Evolutionary conservation across 1,140 invertebrate species (phyloP).

Genomic region (Spodoptera litura): DNA sequence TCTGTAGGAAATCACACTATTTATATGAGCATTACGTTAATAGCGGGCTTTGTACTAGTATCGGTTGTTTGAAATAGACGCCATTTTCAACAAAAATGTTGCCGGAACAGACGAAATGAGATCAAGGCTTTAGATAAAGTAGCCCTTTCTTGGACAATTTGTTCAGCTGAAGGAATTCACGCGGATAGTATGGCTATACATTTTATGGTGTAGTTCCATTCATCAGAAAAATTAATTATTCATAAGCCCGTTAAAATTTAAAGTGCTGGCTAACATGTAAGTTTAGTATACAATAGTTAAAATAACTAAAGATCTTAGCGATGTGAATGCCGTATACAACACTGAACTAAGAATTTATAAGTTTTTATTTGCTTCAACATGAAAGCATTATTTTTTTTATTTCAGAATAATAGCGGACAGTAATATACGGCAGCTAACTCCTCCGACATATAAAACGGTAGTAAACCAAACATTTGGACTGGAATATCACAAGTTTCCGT

Average conservation of each 20-base stretch:
- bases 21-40: conserved; percentile 57
- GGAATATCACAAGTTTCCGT: conserved; percentile 11
- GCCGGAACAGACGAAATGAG: conserved; percentile 24
- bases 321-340: too few relatives aligned
- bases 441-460: background rate
- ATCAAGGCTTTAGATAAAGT: conserved; percentile 16
- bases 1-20: conserved; percentile 52
- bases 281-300: too few relatives aligned
- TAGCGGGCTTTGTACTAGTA: conserved; percentile 43
- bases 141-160: conserved; percentile 20
- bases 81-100: conserved; percentile 20
- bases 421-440: background rate
- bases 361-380: too few relatives aligned
- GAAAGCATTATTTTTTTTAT: background rate
- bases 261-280: too few relatives aligned
- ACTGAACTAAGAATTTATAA: too few relatives aligned
- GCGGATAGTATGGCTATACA: background rate
- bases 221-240: too few relatives aligned
- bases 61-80: conserved; percentile 42
- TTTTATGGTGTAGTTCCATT: too few relatives aligned
- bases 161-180: background rate
- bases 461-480: conserved; percentile 12
- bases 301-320: too few relatives aligned
- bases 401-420: background rate
- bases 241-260: too few relatives aligned